Evolutionary conservation across 1,140 invertebrate species (phyloP), one percentile per base, ranked within the genome.

Genomic region (Campoletis sonorensis): DNA sequence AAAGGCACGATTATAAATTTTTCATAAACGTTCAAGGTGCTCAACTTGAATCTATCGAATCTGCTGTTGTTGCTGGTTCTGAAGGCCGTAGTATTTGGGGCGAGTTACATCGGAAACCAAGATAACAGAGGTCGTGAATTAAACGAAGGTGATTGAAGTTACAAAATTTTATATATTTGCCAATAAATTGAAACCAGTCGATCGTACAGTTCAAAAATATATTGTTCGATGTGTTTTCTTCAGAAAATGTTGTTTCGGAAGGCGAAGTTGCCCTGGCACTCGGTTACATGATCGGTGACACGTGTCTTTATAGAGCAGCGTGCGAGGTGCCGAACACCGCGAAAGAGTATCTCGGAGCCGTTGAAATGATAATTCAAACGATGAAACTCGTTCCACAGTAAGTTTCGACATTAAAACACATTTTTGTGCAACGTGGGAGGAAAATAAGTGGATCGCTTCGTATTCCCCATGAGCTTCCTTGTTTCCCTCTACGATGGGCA

Each of bases 21-120:
- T 45, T 5, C 5, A 45, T 45, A 45, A 45, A 45, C 8, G 7
- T 45, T 70, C 15, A 67, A 96, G 95, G 95, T 97, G 0, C 92
- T 97, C 10, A 97, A 96, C 84, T 88, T 97, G 26, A 97, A 97
- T 90, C 89, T 97, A 30, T 97, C 96, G 0, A 97, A 97, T 89
- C 90, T 97, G 80, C 90, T 97, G 40, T 94, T 97, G 70, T 92
- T 97, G 23, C 91, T 97, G 37, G 93, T 97, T 5, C 92, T 98
- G 37, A 97, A 97, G 92, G 95, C 96, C 0, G 91, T 97, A 0
- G 95, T 97, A 40, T 94, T 97, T 73, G 96, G 96, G 3, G 96
- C 96, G 37, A 96, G 96, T 0, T 94, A 95, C 85, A 92, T 96
- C 82, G 95, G 95, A n/a, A 93, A 94, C 58, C 86, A 89, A 51